Evolutionary conservation across 2,113 vertebrate genomes (phyloP), one percentile per base, ranked within the genome.

Genomic region (Malurus elegans): DNA sequence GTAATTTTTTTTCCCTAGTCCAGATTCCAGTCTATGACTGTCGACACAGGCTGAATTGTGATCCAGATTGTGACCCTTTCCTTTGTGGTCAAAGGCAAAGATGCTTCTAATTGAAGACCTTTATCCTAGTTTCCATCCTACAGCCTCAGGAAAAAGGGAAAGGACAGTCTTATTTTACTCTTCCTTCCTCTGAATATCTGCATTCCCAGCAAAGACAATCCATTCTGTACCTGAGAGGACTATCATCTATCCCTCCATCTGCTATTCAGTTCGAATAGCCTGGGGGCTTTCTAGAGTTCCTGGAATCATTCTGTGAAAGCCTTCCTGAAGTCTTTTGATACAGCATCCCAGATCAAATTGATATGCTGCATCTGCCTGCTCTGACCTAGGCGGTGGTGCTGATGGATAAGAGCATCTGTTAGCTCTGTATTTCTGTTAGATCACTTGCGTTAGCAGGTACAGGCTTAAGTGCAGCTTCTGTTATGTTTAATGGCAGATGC

Each of bases 391-490:
- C 23, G 53, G 31, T 58, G 64, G 38, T 62, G 75, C 54, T 92
- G 82, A 86, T 76, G 71, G 75, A 32, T 88, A 73, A 88, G 75
- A 51, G 79, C 38, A 38, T 38, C 38, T 38, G 38, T 38, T 38
- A 38, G 38, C 11, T 38, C 38, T 75, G 3, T 65, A 6, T 90
- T 93, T 79, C 78, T 86, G 29, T 73, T 72, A 61, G 40, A 92
- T 92, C 76, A 25, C 58, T 94, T 86, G 50, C 85, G 79, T 88
- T 72, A 96, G 70, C 71, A 70, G 93, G 66, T 58, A 25, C 38
- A 88, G 62, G 50, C 50, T 86, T 50, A 88, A 96, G 42, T 42
- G 54, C 82, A 89, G 69, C 51, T 87, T 89, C 69, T 91, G 64
- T 76, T 94, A 1, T 50, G 23, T 73, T 29, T 66, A 66, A 76